phyloP scores from a whole-genome alignment of 2,888 invertebrate species.

The Meghimatium bilineatum region DNA sequence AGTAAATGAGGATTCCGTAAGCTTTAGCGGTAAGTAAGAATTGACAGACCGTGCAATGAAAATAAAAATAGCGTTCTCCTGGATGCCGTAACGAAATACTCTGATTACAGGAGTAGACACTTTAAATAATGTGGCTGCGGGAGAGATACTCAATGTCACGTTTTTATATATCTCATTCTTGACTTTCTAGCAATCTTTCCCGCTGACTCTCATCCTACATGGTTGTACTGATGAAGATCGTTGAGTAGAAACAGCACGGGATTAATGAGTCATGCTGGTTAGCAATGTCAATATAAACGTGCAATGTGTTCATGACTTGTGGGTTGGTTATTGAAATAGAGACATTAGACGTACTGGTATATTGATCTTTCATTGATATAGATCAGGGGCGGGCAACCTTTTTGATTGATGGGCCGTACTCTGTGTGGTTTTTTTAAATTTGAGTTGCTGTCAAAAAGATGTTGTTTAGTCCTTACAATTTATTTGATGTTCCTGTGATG shows the following conservation, averaged over 20 bases:
- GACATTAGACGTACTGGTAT: no score
- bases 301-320: no score
- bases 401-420: no score
- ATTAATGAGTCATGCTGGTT: no score
- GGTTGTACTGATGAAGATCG: background rate
- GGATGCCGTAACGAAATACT: slow-evolving; percentile 23
- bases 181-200: background rate
- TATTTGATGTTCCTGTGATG: no score
- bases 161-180: background rate
- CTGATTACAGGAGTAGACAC: slow-evolving; percentile 8
- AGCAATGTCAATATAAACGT: no score
- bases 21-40: slow-evolving; percentile 18
- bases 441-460: no score
- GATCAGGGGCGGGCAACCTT: no score
- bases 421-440: no score
- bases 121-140: background rate
- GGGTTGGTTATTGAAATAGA: no score
- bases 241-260: background rate
- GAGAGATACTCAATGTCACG: background rate
- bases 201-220: background rate
- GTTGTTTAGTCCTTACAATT: no score
- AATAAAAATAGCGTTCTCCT: background rate
- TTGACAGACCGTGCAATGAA: slow-evolving; percentile 16
- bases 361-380: no score
- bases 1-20: slow-evolving; percentile 29